Base-by-base conservation (phyloP, 2,113 vertebrate genomes). In the Vidua macroura region DNA sequence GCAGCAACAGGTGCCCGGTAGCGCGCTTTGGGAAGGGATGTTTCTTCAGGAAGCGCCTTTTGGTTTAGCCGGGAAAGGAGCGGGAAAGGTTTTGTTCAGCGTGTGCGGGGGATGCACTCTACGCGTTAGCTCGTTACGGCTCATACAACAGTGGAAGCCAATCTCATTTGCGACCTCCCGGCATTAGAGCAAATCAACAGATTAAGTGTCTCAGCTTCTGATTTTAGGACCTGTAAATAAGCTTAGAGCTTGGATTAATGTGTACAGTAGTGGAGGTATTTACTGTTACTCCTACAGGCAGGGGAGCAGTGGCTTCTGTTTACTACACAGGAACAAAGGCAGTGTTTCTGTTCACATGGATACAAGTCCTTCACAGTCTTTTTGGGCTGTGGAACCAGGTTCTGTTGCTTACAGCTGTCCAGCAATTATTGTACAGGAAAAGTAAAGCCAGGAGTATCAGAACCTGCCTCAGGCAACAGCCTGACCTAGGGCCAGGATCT, bases 201-300 rank as follows among this genome's bases (percentile, higher is more conserved):
- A 93, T 96, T 94, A 95, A 51, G 43, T 7, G 69, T 67, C 92
- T 92, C 91, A 11, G 86, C 92, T 86, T 55, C 96, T 92, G 94
- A 90, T 95, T 96, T 95, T 96, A 96, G 95, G 56, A 91, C 60
- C 60, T 7, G 64, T 7, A 60, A 88, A 84, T 90, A 48, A 95
- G 96, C 52, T 96, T 92, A 96, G 13, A 4, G 76, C 41, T 72
- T 4, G 68, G 94, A 93, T 96, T 96, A 94, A 35, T 7, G 43
- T 2, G 3, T 23, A 11, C 64, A 15, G 76, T 46, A 51, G 69
- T 4, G 25, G 51, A 33, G 58, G 53, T 30, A 15, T 58, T 93
- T 69, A n/a, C 48, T 16, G 30, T 6, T 31, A 15, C 22, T 44
- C 24, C 53, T 30, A 3, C 8, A 11, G 23, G 25, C n/a, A 15